Percentiles rank a stretch among this genome's conserved stretches.
phyloP scores from a whole-genome alignment of 2,888 invertebrate genomes.

The Zygogramma bicolorata region DNA sequence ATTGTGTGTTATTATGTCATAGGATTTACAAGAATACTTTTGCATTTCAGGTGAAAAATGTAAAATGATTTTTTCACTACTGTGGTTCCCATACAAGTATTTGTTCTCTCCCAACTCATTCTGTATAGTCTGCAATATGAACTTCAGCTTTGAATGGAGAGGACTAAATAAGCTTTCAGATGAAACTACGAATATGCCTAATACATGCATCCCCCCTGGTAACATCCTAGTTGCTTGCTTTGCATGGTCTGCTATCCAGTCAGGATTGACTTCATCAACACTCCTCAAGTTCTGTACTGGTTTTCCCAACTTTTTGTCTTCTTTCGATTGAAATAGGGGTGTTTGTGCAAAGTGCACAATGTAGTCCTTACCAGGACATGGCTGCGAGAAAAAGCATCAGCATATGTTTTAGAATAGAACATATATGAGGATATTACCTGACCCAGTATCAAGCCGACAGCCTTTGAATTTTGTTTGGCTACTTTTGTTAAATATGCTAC shows the following conservation, averaged over 20 bases:
- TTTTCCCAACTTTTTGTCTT: conserved; percentile 56
- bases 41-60: conserved; percentile 71
- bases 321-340: conserved; percentile 72
- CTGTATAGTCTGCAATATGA: conserved; percentile 71
- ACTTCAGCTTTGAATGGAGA: conserved; percentile 71
- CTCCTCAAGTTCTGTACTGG: conserved; percentile 53
- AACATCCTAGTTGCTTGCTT: conserved; percentile 90
- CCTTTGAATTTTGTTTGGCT: conserved; percentile 73
- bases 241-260: conserved; percentile 84
- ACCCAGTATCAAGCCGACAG: conserved; percentile 82
- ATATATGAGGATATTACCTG: conserved; percentile 72
- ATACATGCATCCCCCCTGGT: conserved; percentile 88
- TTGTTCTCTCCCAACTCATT: conserved; percentile 71
- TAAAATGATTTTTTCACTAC: conserved; percentile 76
- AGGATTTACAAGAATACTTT: conserved; percentile 74
- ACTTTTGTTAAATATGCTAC: conserved; percentile 77
- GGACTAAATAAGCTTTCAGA: conserved; percentile 74
- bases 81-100: conserved; percentile 73
- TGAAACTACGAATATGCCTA: conserved; percentile 84
- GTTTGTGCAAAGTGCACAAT: conserved; percentile 85
- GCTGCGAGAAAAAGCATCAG: conserved; percentile 66
- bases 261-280: conserved; percentile 73
- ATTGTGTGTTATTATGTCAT: conserved; percentile 71
- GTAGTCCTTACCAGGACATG: conserved; percentile 76
- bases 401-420: conserved; percentile 40